Percentiles rank a stretch among this genome's conserved stretches.
Conservation (phyloP, 2,113 vertebrate species). For the Boulengeromyrus knoepffleri region DNA sequence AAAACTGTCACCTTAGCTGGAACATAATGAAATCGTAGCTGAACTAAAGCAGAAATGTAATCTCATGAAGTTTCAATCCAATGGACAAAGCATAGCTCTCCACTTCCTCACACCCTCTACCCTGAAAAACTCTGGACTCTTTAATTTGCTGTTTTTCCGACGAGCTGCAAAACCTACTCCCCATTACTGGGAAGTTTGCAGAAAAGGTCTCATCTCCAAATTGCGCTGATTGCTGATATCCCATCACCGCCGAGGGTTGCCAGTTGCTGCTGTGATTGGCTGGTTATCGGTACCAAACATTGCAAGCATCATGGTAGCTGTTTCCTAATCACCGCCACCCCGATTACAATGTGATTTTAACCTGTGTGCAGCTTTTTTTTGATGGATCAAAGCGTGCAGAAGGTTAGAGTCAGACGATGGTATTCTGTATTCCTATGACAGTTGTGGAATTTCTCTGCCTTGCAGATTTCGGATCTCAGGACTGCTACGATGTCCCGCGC, state of each 20-base stretch:
- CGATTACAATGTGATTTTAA: neutral
- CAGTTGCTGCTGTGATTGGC: neutral
- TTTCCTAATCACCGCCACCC: neutral
- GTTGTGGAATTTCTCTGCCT: neutral
- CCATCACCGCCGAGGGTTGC: neutral
- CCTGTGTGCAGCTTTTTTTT: neutral
- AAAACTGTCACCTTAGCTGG: neutral
- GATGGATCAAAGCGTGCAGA: neutral
- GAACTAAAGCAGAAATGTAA: neutral
- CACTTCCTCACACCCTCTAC: neutral
- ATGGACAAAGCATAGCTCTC: neutral
- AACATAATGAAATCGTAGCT: neutral
- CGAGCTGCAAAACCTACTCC: neutral
- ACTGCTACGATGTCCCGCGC: slow-evolving; percentile 93
- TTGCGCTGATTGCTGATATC: neutral
- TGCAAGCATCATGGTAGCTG: neutral
- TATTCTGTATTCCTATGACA: neutral
- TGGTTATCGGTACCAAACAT: neutral
- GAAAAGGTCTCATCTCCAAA: neutral
- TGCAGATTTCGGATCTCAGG: slow-evolving; percentile 89
- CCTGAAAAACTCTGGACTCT: neutral
- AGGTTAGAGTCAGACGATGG: neutral
- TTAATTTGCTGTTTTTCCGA: neutral
- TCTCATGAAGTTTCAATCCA: neutral
- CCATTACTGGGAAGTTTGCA: neutral